Evolutionary conservation across 2,797 vertebrate genomes (phyloP).

Genomic region (Protosalanx chinensis): DNA sequence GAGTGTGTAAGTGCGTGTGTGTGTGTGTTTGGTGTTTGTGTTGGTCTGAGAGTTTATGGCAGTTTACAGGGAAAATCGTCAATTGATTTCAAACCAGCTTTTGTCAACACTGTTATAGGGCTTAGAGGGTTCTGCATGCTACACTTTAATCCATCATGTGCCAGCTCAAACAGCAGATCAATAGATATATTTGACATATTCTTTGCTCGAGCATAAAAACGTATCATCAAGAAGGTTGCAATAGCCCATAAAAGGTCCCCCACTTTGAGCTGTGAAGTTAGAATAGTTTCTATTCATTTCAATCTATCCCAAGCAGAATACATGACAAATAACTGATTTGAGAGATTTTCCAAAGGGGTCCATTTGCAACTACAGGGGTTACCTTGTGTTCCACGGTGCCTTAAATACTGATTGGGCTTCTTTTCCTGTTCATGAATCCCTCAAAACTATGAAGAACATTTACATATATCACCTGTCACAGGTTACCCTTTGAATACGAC

Average conservation of each 20-base stretch:
- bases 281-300: neutral
- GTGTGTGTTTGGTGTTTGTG: conserved; percentile 24
- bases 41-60: conserved; percentile 23
- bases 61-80: neutral
- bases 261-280: neutral
- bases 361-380: conserved; percentile 25
- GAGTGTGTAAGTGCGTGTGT: conserved; percentile 33
- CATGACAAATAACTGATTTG: conserved; percentile 13
- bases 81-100: conserved; percentile 38
- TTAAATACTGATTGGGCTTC: conserved; percentile 25
- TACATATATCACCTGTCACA: conserved; percentile 29
- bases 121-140: no score
- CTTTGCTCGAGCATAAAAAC: neutral
- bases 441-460: conserved; percentile 23
- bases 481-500: conserved; percentile 21
- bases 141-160: no score
- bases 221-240: conserved; percentile 30
- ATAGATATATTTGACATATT: neutral
- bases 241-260: conserved; percentile 29
- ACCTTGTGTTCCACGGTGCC: conserved; percentile 14
- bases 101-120: conserved; percentile 32
- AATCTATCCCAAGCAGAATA: conserved; percentile 6
- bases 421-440: conserved; percentile 28
- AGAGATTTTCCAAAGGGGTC: conserved; percentile 18
- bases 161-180: no score